phyloP scores from a whole-genome alignment of 2,888 invertebrate species.

The Coremacera marginata region DNA sequence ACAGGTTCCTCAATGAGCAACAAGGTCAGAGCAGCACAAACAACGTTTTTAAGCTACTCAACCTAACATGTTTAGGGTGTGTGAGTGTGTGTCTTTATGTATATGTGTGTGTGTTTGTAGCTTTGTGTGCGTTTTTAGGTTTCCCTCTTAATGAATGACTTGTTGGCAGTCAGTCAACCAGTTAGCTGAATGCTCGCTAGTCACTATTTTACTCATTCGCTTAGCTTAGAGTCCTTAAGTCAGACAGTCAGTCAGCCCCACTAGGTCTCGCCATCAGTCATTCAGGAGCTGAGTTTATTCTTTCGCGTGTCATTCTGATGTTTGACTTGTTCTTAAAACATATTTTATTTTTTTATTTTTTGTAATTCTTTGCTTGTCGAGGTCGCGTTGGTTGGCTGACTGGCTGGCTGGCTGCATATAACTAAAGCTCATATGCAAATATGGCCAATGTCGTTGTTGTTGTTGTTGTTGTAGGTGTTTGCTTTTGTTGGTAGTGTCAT shows the following conservation, averaged over 20 bases:
- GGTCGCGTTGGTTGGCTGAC: neutral
- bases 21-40: too few relatives aligned
- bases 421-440: neutral
- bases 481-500: conserved; percentile 6
- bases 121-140: neutral
- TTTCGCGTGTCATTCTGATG: conserved; percentile 33
- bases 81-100: neutral
- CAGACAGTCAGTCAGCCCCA: neutral
- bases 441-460: neutral
- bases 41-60: neutral
- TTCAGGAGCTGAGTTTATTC: neutral
- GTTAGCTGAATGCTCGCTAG: neutral
- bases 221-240: neutral
- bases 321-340: conserved; percentile 24
- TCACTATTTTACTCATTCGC: neutral
- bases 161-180: neutral
- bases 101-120: neutral
- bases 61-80: neutral
- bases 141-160: neutral
- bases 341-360: neutral
- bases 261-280: neutral
- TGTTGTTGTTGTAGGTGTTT: conserved; percentile 20
- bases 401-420: neutral
- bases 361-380: neutral
- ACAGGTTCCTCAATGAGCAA: too few relatives aligned